phyloP scores from a whole-genome alignment of 2,888 invertebrate species.

The Melieria omissa region DNA sequence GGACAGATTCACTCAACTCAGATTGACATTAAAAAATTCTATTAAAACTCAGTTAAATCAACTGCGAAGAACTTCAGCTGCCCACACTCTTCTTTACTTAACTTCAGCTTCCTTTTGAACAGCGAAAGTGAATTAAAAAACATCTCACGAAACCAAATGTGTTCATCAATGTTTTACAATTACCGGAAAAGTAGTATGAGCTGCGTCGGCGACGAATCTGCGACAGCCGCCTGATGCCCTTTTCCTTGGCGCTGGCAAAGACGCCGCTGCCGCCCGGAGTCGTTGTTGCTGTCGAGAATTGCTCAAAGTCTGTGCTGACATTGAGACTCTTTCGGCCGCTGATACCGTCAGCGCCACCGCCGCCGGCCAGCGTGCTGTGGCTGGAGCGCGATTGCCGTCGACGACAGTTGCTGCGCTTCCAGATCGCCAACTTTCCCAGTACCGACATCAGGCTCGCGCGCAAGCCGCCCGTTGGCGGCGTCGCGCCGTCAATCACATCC shows the following conservation, averaged over 20 bases:
- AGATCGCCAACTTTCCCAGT: slow-evolving; percentile 55
- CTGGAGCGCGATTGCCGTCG: slow-evolving; percentile 44
- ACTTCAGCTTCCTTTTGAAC: too few relatives aligned
- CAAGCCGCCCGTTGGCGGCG: slow-evolving; percentile 44
- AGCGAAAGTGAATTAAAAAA: too few relatives aligned
- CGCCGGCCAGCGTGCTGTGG: slow-evolving; percentile 30
- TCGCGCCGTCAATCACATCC: slow-evolving; percentile 37
- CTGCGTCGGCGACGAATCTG: slow-evolving; percentile 62
- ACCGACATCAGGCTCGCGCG: slow-evolving; percentile 53
- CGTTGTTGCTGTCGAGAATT: slow-evolving; percentile 47
- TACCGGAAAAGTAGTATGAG: slow-evolving; percentile 66
- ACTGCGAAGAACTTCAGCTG: too few relatives aligned
- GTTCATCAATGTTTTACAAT: slow-evolving; percentile 24
- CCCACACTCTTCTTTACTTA: too few relatives aligned
- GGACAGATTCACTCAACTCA: too few relatives aligned
- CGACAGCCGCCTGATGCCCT: slow-evolving; percentile 58
- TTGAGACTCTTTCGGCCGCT: slow-evolving; percentile 42
- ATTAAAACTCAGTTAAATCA: too few relatives aligned
- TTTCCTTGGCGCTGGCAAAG: slow-evolving; percentile 40
- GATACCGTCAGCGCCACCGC: slow-evolving; percentile 34
- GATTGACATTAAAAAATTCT: too few relatives aligned
- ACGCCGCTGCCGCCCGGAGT: slow-evolving; percentile 41
- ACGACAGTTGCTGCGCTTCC: slow-evolving; percentile 50
- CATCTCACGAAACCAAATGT: too few relatives aligned
- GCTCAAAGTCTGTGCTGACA: slow-evolving; percentile 47